Evolutionary conservation across 2,888 invertebrate genomes (phyloP).

Genomic region (Calameuta idolon): DNA sequence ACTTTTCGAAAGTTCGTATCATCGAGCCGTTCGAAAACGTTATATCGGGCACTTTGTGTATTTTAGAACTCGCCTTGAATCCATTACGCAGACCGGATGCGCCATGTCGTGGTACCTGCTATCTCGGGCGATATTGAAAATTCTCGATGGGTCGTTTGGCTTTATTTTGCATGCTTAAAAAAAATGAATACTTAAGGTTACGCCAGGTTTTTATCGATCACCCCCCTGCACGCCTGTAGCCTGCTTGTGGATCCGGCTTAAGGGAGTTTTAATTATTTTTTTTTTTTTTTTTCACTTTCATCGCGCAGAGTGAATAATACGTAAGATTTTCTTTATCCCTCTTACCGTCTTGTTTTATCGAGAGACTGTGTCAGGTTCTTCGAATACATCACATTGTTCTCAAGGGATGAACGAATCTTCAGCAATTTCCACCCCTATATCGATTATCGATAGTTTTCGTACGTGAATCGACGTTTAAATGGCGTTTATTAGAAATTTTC

Average conservation of each 20-base stretch:
- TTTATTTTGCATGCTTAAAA: not conserved
- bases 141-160: conserved; percentile 24
- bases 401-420: conserved; percentile 19
- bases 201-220: not conserved
- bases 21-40: not conserved
- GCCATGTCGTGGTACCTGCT: conserved; percentile 33
- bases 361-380: conserved; percentile 1
- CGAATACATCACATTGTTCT: conserved; percentile 41
- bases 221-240: not conserved
- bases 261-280: not conserved
- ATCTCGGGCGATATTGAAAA: conserved; percentile 39
- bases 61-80: conserved; percentile 27
- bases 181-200: not conserved
- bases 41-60: not conserved
- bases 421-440: not conserved
- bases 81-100: conserved; percentile 35
- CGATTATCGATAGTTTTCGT: not conserved
- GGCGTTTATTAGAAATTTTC: not conserved
- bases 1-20: not conserved
- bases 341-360: conserved; percentile 13
- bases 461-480: not conserved
- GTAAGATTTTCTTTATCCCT: not conserved
- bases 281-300: not conserved
- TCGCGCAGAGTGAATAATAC: not conserved
- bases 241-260: not conserved